Conservation (phyloP, 2,113 vertebrate genomes). For the Diphyllodes magnificus region DNA sequence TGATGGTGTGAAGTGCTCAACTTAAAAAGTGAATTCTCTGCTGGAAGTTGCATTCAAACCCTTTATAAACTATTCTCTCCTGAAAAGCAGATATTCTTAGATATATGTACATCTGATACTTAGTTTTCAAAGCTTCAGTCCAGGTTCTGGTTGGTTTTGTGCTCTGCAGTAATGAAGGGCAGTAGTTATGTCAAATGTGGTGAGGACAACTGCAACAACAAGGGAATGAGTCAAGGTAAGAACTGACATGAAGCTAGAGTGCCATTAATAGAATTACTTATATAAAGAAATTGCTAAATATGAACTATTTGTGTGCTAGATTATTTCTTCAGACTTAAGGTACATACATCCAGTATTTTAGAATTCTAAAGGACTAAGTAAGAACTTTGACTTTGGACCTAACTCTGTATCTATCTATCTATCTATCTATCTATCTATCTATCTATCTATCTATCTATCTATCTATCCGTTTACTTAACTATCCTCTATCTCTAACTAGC, state of each 20-base stretch:
- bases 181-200: not conserved
- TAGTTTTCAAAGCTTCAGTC: not conserved
- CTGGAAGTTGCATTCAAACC: not conserved
- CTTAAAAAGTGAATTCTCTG: not conserved
- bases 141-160: not conserved
- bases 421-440: not conserved
- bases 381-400: not conserved
- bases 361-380: not conserved
- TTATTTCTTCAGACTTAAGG: not conserved
- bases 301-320: not conserved
- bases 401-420: not conserved
- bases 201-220: not conserved
- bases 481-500: not conserved
- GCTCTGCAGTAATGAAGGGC: fast-evolving
- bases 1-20: not conserved
- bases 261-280: not conserved
- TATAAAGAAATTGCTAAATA: not conserved
- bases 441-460: not conserved
- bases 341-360: not conserved
- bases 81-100: not conserved
- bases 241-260: not conserved
- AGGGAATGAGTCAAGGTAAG: not conserved
- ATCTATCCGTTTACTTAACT: too few relatives aligned
- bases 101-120: not conserved
- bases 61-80: not conserved